Evolutionary conservation across 2,113 vertebrate species (phyloP).

Genomic region (Pelvicachromis taeniatus): DNA sequence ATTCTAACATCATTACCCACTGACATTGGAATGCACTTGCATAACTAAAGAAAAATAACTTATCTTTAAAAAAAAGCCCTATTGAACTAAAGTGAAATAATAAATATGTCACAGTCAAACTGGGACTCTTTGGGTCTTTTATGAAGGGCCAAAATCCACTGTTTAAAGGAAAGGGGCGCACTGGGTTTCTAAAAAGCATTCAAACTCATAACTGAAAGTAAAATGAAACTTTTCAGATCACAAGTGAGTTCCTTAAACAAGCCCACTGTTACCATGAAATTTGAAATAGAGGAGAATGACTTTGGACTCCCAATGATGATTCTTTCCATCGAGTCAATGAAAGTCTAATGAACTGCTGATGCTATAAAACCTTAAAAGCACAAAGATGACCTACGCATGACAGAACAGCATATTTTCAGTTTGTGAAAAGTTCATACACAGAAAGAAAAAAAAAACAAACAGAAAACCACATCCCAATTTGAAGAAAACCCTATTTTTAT

Average conservation of each 20-base stretch:
- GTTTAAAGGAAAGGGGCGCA: background rate
- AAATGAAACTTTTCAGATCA: background rate
- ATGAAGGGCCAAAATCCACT: background rate
- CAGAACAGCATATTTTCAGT: background rate
- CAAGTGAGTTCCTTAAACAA: background rate
- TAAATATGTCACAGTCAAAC: background rate
- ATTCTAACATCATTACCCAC: background rate
- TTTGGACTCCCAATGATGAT: background rate
- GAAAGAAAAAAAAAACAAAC: background rate
- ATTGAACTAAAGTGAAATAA: background rate
- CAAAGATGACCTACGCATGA: background rate
- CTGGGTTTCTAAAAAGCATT: background rate
- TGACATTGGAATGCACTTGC: background rate
- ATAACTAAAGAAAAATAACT: background rate
- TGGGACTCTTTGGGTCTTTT: background rate
- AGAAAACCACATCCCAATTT: background rate
- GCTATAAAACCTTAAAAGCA: background rate
- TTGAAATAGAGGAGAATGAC: background rate
- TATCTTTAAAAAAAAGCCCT: background rate
- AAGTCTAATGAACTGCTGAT: background rate
- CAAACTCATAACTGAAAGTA: background rate
- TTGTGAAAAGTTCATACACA: background rate
- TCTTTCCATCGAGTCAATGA: background rate
- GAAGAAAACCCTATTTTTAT: background rate
- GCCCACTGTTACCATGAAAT: background rate